Base-by-base conservation (phyloP, 2,888 invertebrate genomes). In the Tetanocera ferruginea region DNA sequence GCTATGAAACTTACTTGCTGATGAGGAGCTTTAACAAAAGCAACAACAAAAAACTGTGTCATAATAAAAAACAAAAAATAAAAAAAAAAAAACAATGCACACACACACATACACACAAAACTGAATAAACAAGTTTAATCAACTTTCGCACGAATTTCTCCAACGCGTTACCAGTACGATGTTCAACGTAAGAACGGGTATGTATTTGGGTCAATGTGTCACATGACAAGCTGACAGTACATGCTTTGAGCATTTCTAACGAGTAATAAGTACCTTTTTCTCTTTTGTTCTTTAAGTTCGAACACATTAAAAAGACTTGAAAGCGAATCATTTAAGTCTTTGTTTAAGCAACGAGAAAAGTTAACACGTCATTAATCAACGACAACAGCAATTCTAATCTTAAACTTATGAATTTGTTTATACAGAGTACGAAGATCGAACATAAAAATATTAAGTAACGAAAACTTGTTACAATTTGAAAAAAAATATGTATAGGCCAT, bases 241-340 rank as follows among this genome's bases (percentile, higher is more conserved):
- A 67, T 67, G 67, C 67, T 67, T 23, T 43, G 37, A n/a, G 49
- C 43, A 67, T 67, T 67, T 67, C 67, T 67, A 67, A 67, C 67
- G 25, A 67, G 67, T 23, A 28, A 67, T 43, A 19, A 67, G 78
- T 76, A 79, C 80, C 80, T 79, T 80, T 37, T 51, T 28, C 37
- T 37, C 51, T 23, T 8, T 31, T 8, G 55, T 52, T 31, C 67
- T 43, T 43, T 3, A 11, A 43, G 11, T 43, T 43, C 14, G 43
- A 43, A 43, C 31, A 31, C 3, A 31, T 31, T 31, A 4, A 31
- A 31, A 31, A 31, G 31, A 31, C 43, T 14, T 43, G 43, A 37
- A 37, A 37, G 37, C 37, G 5, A 6, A 4, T 4, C 37, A 6
- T 37, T 37, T 1, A 37, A 37, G 37, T 37, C 8, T 37, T 37